Base-by-base conservation (phyloP, 2,113 vertebrate species). In the Silurus asotus region DNA sequence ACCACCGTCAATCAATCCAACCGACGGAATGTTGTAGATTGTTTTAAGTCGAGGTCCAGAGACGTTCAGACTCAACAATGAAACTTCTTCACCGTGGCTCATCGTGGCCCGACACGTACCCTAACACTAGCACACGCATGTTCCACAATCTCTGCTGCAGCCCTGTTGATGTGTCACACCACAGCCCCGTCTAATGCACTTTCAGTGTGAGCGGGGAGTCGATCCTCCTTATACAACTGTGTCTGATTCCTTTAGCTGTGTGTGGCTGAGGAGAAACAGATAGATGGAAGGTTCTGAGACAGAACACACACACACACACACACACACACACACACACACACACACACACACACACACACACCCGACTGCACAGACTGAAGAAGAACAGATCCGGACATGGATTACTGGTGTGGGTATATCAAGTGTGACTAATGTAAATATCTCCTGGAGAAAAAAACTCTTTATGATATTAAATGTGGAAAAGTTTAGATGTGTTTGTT, bases 231-330 rank as follows among this genome's bases (percentile, higher is more conserved):
- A 82, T 78, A 84, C 78, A 84, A 84, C 82, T 37, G 2, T 56
- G 77, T 74, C 82, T 82, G 82, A 87, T 82, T 70, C 78, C 48
- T 75, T 84, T 80, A 80, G 72, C 77, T 17, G 8, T 84, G 69
- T 81, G 77, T 74, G 19, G 81, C 77, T 76, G 81, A 67, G 48
- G 70, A 62, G 11, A 70, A 67, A 69, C 25, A 58, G 64, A 67
- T 6, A 37, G 65, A 70, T 28, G 51, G 51, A 14, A 56, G 53
- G n/a, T 61, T 37, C 28, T 19, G n/a, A 78, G 67, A 85, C 51
- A 13, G 20, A 10, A 45, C 11, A 59, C 58, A 59, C 37, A 37
- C 37, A n/a, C n/a, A n/a, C n/a, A n/a, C n/a, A n/a, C n/a, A n/a
- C n/a, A n/a, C n/a, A n/a, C n/a, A n/a, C n/a, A 37, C 37, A 37